Conservation (phyloP, 2,797 vertebrate genomes). For the Lophotriccus pileatus region DNA sequence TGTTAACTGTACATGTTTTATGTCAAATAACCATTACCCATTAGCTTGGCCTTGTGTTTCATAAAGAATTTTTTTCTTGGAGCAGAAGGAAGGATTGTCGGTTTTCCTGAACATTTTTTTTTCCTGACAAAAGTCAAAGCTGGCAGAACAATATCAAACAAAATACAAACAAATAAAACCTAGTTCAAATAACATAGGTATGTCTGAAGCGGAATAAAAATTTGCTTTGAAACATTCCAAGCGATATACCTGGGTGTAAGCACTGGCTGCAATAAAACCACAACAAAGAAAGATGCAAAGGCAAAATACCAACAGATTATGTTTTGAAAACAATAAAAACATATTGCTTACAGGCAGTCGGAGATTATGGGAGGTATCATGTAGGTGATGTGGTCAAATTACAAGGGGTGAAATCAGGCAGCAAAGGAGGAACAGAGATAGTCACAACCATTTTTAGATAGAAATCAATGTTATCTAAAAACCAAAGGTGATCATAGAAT, state of each 20-base stretch:
- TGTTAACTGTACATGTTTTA: background rate
- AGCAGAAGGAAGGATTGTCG: background rate
- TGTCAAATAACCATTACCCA: background rate
- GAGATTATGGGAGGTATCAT: background rate
- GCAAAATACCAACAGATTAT: background rate
- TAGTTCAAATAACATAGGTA: constrained; percentile 33
- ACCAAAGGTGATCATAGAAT: background rate
- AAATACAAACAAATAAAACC: constrained; percentile 31
- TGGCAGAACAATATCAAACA: constrained; percentile 15
- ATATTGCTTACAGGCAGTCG: background rate
- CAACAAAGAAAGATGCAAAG: constrained; percentile 17
- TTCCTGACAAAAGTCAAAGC: background rate
- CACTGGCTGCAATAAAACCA: background rate
- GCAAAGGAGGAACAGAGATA: background rate
- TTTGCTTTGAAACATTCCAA: constrained; percentile 9
- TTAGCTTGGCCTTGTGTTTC: background rate
- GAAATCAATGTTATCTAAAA: background rate
- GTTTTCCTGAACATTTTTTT: background rate
- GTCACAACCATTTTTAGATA: background rate
- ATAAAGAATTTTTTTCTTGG: background rate
- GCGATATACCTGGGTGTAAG: constrained; percentile 9
- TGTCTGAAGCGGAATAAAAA: background rate
- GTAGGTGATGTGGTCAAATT: background rate
- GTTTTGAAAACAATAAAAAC: background rate
- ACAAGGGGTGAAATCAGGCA: background rate